Base-by-base conservation (phyloP, 2,888 invertebrate species). In the Apocheima hispidaria region DNA sequence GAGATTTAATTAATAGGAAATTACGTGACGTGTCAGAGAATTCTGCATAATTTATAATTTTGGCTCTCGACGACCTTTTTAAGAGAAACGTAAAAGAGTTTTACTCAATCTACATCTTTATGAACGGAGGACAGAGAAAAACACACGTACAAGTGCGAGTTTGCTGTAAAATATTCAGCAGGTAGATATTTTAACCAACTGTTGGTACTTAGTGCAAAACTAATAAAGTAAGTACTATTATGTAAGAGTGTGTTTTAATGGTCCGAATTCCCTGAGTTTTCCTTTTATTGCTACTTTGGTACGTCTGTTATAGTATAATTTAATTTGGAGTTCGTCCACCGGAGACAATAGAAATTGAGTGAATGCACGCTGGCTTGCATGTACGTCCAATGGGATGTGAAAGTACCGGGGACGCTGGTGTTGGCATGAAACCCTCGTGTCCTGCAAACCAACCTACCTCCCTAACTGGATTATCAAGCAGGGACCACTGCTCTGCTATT, bases 1-100 rank as follows among this genome's bases (percentile, higher is more conserved):
- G 74, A 74, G 74, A 76, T 79, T 82, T 77, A 79, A 83, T 84
- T 82, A 81, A 79, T 81, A 76, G 77, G 69, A 80, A 80, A 84
- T 83, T 80, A 74, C 66, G 73, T 74, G 73, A 75, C 62, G 68
- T 69, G 76, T 66, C 71, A 64, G 66, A 68, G 73, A 76, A 73
- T 77, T 72, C 65, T 72, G 72, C 71, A 70, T 68, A 67, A 66
- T 69, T 68, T 44, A 60, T 55, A 60, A 59, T 53, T 62, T 36
- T 28, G 9, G 49, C 46, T 30, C 50, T 26, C 40, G 46, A 48
- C 51, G 40, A 63, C 57, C 59, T 59, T 65, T 62, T 63, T 63
- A 55, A 58, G 43, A 21, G 26, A 38, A 54, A 59, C 33, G 55
- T 50, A 41, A 55, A 60, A 52, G 18, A 50, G 36, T 23, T 38